Conservation (phyloP, 2,888 invertebrate species). For the Timandra comae region DNA sequence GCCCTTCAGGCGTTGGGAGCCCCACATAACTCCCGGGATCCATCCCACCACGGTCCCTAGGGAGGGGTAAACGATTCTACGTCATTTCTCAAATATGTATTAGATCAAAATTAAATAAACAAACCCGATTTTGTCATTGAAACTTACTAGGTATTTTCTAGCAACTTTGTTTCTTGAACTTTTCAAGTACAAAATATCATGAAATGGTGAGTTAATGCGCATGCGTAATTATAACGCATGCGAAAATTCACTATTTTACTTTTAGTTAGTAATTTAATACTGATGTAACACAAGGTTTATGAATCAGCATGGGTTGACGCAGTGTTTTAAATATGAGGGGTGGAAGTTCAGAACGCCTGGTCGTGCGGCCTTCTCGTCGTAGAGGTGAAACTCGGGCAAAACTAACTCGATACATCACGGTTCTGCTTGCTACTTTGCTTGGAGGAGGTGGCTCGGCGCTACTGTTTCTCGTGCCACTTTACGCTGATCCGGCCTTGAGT, state of each 20-base stretch:
- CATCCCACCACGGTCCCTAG: no score
- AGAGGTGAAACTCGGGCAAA: slow-evolving; percentile 61
- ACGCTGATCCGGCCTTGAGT: slow-evolving; percentile 73
- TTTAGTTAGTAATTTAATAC: slow-evolving; percentile 16
- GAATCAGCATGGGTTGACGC: slow-evolving; percentile 64
- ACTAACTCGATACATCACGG: slow-evolving; percentile 63
- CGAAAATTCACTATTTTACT: slow-evolving; percentile 25
- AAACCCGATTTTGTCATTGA: no score
- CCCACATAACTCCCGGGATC: no score
- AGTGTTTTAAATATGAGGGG: slow-evolving; percentile 62
- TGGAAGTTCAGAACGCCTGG: slow-evolving; percentile 67
- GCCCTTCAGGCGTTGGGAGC: no score
- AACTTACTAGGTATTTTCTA: no score
- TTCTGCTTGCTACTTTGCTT: slow-evolving; percentile 59
- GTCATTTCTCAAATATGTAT: no score
- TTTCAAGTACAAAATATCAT: no score
- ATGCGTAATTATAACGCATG: slow-evolving; percentile 38
- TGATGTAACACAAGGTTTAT: slow-evolving; percentile 29
- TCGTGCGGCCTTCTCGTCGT: slow-evolving; percentile 54
- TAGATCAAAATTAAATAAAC: no score
- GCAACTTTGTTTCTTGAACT: no score
- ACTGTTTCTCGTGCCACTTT: slow-evolving; percentile 67
- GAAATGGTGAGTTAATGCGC: no score
- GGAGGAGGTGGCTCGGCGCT: slow-evolving; percentile 67
- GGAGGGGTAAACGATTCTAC: no score